These are phyloP conservation scores for Buathra laborator DNA, from an alignment of 2,888 invertebrate species.

Conservation along the genomic window DNA sequence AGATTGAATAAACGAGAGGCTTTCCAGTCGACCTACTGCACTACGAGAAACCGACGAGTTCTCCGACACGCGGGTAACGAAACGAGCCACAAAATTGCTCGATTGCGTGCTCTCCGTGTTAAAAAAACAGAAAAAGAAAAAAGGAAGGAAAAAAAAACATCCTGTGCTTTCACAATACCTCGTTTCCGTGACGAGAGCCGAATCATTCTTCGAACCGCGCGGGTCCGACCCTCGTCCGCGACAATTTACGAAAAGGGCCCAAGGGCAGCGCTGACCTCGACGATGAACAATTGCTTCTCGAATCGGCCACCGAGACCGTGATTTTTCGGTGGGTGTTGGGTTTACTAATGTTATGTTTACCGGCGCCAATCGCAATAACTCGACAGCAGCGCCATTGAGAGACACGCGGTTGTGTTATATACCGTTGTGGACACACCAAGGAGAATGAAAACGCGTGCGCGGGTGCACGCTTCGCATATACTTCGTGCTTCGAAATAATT, in stretches of 20 bases:
- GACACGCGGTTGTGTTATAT: not conserved
- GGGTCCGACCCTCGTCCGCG: slow-evolving; percentile 31
- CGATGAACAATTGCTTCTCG: slow-evolving; percentile 43
- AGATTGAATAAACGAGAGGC: slow-evolving; percentile 34
- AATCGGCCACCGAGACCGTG: slow-evolving; percentile 5
- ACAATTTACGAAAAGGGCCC: slow-evolving; percentile 60
- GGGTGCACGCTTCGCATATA: not conserved
- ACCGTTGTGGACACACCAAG: slow-evolving; percentile 12
- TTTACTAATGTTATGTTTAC: slow-evolving; percentile 27
- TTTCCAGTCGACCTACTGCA: slow-evolving; percentile 24
- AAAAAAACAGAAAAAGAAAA: slow-evolving; percentile 13
- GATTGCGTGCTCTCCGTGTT: slow-evolving; percentile 4
- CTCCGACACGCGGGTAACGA: not conserved
- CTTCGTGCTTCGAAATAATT: not conserved
- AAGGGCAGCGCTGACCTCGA: slow-evolving; percentile 55
- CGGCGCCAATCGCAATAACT: not conserved
- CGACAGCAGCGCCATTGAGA: not conserved
- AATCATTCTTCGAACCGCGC: slow-evolving; percentile 18
- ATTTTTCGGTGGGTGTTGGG: slow-evolving; percentile 39
- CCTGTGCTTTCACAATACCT: slow-evolving; percentile 31
- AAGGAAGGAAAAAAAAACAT: slow-evolving; percentile 6
- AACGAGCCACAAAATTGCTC: slow-evolving; percentile 6
- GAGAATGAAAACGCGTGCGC: slow-evolving; percentile 27
- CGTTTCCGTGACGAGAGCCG: slow-evolving; percentile 48
- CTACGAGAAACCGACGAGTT: slow-evolving; percentile 21